A percentile compares a stretch with the other conserved stretches of the same genome.
These are phyloP conservation scores for Rhinichthys klamathensis DNA, from an alignment of 2,113 vertebrate genomes.

Conservation along the genomic window DNA sequence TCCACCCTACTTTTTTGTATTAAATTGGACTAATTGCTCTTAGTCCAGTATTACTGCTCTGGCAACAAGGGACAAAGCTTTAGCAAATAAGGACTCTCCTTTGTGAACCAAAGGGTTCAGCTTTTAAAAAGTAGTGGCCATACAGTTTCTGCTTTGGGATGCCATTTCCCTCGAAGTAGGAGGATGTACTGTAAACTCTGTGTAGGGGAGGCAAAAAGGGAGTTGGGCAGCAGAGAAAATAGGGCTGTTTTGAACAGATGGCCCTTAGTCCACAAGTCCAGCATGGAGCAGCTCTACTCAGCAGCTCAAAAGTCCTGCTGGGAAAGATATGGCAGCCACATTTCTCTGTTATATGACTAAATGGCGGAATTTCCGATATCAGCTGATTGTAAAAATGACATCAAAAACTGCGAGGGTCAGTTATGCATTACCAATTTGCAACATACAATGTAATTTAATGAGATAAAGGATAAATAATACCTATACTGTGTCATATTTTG, in stretches of 20 bases:
- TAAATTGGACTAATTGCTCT: neutral
- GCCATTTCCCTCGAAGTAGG: neutral
- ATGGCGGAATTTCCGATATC: neutral
- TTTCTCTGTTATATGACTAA: conserved; percentile 20
- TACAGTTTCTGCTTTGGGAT: conserved; percentile 13
- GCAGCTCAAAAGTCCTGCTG: conserved; percentile 19
- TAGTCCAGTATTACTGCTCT: neutral
- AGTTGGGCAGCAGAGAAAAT: conserved; percentile 45
- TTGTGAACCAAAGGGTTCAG: neutral
- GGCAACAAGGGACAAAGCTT: neutral
- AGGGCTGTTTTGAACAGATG: conserved; percentile 66
- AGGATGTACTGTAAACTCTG: conserved; percentile 9
- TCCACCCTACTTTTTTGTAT: neutral
- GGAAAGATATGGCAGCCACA: conserved; percentile 21
- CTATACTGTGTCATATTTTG: neutral
- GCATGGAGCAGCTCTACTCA: conserved; percentile 36
- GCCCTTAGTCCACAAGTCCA: conserved; percentile 52
- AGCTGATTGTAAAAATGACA: neutral
- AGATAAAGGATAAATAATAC: neutral
- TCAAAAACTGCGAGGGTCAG: neutral
- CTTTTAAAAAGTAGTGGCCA: neutral
- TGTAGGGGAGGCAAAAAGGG: conserved; percentile 1
- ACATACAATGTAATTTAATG: neutral
- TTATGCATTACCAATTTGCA: neutral
- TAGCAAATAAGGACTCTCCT: neutral